Percentiles rank a stretch among this genome's conserved stretches.
These are phyloP conservation scores for Falco novaeseelandiae DNA, from an alignment of 2,797 vertebrate genomes.

Conservation along the genomic window DNA sequence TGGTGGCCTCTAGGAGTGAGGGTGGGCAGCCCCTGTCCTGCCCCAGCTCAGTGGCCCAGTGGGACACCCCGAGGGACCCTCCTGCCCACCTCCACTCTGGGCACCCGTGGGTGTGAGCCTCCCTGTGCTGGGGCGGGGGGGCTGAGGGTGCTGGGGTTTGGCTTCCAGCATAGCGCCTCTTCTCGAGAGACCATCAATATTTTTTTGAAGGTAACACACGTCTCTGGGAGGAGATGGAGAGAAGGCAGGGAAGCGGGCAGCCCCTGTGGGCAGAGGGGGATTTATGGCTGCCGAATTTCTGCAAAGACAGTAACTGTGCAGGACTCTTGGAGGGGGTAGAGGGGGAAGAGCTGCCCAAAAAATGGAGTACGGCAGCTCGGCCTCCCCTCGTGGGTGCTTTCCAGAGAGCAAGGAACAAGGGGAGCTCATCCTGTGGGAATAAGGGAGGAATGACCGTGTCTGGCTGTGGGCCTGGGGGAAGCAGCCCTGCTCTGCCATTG, in stretches of 20 bases:
- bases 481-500: neutral
- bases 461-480: accelerated
- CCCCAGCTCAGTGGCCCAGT: neutral
- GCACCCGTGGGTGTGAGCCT: accelerated
- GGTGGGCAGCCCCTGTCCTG: neutral
- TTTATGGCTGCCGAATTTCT: neutral
- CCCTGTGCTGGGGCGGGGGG: neutral
- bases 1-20: accelerated
- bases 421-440: neutral
- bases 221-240: neutral
- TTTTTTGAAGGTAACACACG: accelerated
- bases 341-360: neutral
- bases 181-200: neutral
- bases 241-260: neutral
- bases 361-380: neutral
- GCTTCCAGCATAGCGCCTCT: neutral
- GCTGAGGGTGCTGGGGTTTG: accelerated
- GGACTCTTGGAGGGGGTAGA: neutral
- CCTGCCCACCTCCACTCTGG: neutral
- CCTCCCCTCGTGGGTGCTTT: neutral
- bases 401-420: neutral
- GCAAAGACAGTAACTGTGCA: neutral
- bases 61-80: neutral
- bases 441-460: neutral
- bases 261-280: neutral